Percentiles rank a stretch among this genome's conserved stretches.
phyloP scores from a whole-genome alignment of 2,113 vertebrate genomes.

The Chaetodon auriga region DNA sequence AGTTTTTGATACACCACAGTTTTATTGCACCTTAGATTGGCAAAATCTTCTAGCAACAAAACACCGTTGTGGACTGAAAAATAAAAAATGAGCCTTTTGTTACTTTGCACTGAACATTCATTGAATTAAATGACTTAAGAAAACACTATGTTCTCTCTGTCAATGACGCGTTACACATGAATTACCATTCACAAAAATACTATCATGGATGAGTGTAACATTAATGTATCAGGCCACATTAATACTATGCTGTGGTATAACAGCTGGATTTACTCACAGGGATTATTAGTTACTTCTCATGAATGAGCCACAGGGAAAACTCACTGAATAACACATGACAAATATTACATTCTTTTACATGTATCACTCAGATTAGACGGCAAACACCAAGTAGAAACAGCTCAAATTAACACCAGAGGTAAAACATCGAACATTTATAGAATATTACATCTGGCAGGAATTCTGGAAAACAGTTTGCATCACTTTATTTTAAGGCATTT shows the following conservation, averaged over 20 bases:
- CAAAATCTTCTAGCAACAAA: slow-evolving; percentile 33
- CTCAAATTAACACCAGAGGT: slow-evolving; percentile 20
- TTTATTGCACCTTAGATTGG: slow-evolving; percentile 32
- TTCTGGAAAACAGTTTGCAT: slow-evolving; percentile 38
- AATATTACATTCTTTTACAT: slow-evolving; percentile 57
- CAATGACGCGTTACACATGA: slow-evolving; percentile 2
- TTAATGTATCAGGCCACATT: not conserved
- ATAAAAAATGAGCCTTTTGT: slow-evolving; percentile 63
- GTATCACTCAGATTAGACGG: slow-evolving; percentile 32
- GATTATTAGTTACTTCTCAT: not conserved
- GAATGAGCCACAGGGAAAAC: not conserved
- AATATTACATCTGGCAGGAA: slow-evolving; percentile 28
- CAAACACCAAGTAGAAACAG: slow-evolving; percentile 18
- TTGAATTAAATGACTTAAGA: slow-evolving; percentile 4
- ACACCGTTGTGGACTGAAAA: slow-evolving; percentile 51
- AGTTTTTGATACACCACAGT: slow-evolving; percentile 37
- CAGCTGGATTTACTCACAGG: slow-evolving; percentile 6
- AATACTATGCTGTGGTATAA: not conserved
- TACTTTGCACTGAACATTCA: slow-evolving; percentile 42
- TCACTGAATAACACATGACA: slow-evolving; percentile 19
- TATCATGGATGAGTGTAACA: slow-evolving; percentile 8
- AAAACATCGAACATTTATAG: slow-evolving; percentile 33
- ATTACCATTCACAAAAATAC: not conserved
- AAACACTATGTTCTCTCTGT: slow-evolving; percentile 17
- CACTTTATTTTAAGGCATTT: slow-evolving; percentile 69